Evolutionary conservation across 1,140 invertebrate species (phyloP), one percentile per base, ranked within the genome.

Genomic region (Tachypleus tridentatus): DNA sequence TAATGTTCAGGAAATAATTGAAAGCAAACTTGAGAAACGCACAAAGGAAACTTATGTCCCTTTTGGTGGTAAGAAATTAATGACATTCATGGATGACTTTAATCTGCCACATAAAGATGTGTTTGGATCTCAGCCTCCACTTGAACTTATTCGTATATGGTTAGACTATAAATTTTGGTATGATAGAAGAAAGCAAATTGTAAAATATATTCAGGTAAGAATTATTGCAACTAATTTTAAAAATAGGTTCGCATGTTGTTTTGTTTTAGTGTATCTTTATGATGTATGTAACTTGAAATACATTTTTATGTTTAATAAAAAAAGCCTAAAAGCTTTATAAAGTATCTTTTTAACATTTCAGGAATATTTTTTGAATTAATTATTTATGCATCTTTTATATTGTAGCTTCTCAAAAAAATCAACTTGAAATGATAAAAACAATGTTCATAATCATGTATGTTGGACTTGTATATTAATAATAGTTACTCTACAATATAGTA

Each of bases 141-240:
- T 94, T 4, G 90, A 94, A 76, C 75, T 93, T 48, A 81, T 93
- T 63, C 79, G 86, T n/a, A 85, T 91, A 69, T 91, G 87, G 87
- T 80, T 91, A 50, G 88, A 89, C 77, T 91, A 91, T 73, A 86
- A 85, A 47, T 92, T 91, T 77, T 93, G 89, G 89, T 92, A 88
- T 73, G 83, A 88, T 72, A 75, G 86, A 0, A 76, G 77, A 57
- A 89, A 87, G 73, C 88, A 91, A 76, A 82, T 81, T 68, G 77
- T 82, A 64, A 88, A 84, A 72, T 85, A 86, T 71, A 82, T 89
- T 64, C 82, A 83, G 78, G 83, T 85, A 63, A 52, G 48, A 49
- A n/a, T 47, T 62, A 62, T 6, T 62, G 6, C 47, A 54, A 50
- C 49, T 71, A 62, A 67, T 64, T 53, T 59, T 62, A 10, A 57